Conservation (phyloP, 2,888 invertebrate species). For the Cylindroiulus punctatus region DNA sequence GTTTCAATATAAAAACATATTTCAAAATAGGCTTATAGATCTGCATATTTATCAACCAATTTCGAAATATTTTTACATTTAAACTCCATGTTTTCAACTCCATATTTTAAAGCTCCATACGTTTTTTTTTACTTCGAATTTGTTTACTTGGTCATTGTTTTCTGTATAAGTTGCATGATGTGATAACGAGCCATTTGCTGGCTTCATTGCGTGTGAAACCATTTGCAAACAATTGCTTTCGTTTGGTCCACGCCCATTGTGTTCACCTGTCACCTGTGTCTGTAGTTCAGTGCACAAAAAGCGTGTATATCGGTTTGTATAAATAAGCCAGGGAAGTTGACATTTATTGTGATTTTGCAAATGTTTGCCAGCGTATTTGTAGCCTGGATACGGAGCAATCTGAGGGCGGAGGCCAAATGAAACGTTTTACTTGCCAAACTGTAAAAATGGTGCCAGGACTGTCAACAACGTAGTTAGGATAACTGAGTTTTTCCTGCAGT, state of each 20-base stretch:
- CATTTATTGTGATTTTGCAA: constrained; percentile 42
- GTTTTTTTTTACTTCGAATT: background rate
- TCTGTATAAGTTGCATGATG: background rate
- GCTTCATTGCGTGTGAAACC: background rate
- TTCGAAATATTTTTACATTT: no score
- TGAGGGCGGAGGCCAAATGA: background rate
- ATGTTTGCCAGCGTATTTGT: constrained; percentile 15
- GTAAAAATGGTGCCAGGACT: background rate
- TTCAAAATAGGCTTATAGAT: no score
- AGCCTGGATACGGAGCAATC: background rate
- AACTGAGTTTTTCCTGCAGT: background rate
- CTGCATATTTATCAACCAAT: no score
- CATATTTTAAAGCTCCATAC: no score
- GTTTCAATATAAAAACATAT: no score
- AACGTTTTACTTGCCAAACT: background rate
- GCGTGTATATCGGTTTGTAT: background rate
- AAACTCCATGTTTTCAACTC: no score
- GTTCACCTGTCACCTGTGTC: background rate
- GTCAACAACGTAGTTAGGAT: background rate
- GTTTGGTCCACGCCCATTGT: constrained; percentile 22
- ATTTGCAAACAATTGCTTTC: constrained; percentile 23
- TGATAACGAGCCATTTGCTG: background rate
- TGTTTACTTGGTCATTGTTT: background rate
- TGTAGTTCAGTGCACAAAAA: background rate
- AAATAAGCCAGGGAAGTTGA: constrained; percentile 28